Evolutionary conservation across 2,888 invertebrate genomes (phyloP), one percentile per base, ranked within the genome.

Genomic region (Osedax fenrisi): DNA sequence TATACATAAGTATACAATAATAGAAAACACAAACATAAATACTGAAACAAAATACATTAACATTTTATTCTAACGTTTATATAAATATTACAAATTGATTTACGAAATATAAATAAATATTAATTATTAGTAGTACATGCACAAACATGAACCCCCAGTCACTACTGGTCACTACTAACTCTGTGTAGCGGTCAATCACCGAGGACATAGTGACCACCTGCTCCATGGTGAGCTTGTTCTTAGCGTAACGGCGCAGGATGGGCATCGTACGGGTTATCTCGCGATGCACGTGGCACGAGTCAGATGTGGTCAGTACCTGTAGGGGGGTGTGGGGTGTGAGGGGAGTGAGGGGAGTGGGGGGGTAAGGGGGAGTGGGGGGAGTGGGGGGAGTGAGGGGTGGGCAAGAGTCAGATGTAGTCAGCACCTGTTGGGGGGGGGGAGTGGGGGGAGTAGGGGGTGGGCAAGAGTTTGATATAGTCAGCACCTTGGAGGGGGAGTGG

Each of bases 191-290:
- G 73, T 83, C 83, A 27, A 84, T 80, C 17, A 83, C 83, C 71
- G 81, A 82, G 62, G 81, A 80, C 81, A 83, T 82, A 22, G 82
- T 79, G 41, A 81, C 78, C 61, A 83, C 83, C 77, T 84, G 84
- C 75, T 83, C 82, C 75, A 83, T 81, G 75, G 82, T 83, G 23
- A 84, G 79, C 73, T 83, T 83, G 25, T 78, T 77, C 64, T 77
- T 77, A n/a, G 77, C 75, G 77, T 77, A 78, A n/a, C 79, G 75
- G 26, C 78, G 74, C 61, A 80, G 76, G 66, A 78, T 78, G 21
- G 79, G 80, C 77, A 79, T 79, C 23, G 77, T 80, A 21, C 77
- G 61, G 5, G 79, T 77, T 5, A 81, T 77, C 72, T 78, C 77
- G 24, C 78, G 74, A 74, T 80, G 78, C 23, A 80, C 79, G 25